These are phyloP conservation scores for Melipona bicolor DNA, from an alignment of 2,888 invertebrate genomes.

Conservation along the genomic window DNA sequence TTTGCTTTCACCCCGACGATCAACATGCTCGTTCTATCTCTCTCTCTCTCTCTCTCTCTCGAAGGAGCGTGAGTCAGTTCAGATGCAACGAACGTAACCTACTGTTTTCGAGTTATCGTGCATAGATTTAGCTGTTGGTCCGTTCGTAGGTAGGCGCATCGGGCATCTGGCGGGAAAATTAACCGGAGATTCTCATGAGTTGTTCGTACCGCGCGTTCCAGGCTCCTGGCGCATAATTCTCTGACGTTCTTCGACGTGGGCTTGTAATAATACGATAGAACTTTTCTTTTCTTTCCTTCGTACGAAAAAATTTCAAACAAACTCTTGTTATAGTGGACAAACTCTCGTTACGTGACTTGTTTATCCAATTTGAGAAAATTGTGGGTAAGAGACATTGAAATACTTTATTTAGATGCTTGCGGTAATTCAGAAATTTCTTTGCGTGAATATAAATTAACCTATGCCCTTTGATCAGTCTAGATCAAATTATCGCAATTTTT, in stretches of 20 bases:
- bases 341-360: too few species aligned
- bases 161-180: constrained; percentile 11
- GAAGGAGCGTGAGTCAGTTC: neutral
- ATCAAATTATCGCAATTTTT: too few species aligned
- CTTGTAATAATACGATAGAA: too few species aligned
- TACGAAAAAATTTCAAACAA: too few species aligned
- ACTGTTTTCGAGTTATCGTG: constrained; percentile 52
- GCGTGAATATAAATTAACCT: too few species aligned
- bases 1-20: constrained; percentile 11
- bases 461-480: too few species aligned
- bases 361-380: neutral
- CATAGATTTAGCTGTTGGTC: neutral
- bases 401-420: neutral
- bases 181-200: neutral
- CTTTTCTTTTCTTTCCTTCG: neutral
- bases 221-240: neutral
- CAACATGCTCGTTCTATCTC: neutral
- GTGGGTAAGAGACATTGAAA: neutral
- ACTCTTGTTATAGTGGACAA: too few species aligned
- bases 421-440: neutral
- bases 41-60: neutral
- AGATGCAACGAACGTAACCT: constrained; percentile 16
- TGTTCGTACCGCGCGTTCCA: neutral
- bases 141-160: neutral
- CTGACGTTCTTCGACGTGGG: too few species aligned